Conservation (phyloP, 2,113 vertebrate genomes). For the Myrmecobius fasciatus region DNA sequence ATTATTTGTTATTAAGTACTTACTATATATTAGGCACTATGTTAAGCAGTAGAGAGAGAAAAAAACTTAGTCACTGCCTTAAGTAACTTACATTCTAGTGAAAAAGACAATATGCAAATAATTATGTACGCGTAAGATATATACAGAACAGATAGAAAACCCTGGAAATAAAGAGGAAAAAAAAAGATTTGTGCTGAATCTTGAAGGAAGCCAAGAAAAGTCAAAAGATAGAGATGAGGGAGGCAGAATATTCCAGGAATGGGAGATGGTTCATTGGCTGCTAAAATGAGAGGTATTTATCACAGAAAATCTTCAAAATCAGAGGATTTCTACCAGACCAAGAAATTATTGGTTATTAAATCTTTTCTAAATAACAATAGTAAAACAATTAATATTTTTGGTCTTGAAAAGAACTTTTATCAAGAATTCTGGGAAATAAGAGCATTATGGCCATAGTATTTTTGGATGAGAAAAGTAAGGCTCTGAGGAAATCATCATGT, state of each 20-base stretch:
- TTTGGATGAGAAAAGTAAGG: not conserved
- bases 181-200: not conserved
- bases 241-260: not conserved
- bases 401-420: not conserved
- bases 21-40: not conserved
- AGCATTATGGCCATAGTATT: not conserved
- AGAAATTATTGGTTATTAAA: constrained; percentile 29
- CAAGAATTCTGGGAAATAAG: not conserved
- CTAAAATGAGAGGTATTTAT: constrained; percentile 25
- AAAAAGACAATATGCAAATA: not conserved
- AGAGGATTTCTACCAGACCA: not conserved
- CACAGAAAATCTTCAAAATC: constrained; percentile 39
- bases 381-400: not conserved
- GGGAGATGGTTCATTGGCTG: not conserved
- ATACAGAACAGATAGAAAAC: not conserved
- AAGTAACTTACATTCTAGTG: not conserved
- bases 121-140: not conserved
- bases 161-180: not conserved
- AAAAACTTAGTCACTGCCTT: not conserved
- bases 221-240: not conserved
- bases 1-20: not conserved
- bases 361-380: constrained; percentile 2
- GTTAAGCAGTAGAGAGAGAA: not conserved
- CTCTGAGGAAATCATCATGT: not conserved
- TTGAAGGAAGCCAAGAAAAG: not conserved